Conservation (phyloP, 2,888 invertebrate genomes). For the Himalopsyche anomala region DNA sequence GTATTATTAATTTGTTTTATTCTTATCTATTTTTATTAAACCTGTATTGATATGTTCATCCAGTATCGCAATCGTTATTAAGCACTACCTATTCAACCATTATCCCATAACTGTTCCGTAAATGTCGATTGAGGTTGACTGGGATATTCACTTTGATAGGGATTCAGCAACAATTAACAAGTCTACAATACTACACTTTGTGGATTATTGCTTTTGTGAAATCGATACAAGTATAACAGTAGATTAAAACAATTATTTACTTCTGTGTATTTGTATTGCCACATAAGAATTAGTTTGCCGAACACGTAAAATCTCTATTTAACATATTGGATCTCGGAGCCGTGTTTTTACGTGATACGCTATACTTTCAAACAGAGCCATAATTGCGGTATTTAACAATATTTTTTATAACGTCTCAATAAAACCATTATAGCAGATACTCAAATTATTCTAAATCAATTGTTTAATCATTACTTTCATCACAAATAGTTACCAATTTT, state of each 20-base stretch:
- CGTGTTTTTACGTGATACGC: too few species aligned
- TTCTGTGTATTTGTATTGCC: not conserved
- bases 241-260: not conserved
- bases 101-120: not conserved
- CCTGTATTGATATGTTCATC: not conserved
- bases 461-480: too few species aligned
- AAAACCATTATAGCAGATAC: too few species aligned
- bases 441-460: too few species aligned
- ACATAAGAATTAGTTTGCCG: not conserved
- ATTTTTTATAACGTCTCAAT: too few species aligned
- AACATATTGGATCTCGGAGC: too few species aligned
- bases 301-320: too few species aligned
- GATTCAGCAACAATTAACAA: not conserved
- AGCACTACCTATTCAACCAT: not conserved
- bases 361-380: too few species aligned
- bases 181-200: not conserved
- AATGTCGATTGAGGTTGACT: not conserved
- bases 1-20: not conserved
- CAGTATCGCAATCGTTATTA: not conserved
- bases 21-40: not conserved
- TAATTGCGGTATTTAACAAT: too few species aligned
- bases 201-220: not conserved
- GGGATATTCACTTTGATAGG: not conserved
- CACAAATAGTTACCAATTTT: too few species aligned
- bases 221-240: not conserved